Evolutionary conservation across 2,113 vertebrate species (phyloP).

Genomic region (Melanotaenia duboulayi): DNA sequence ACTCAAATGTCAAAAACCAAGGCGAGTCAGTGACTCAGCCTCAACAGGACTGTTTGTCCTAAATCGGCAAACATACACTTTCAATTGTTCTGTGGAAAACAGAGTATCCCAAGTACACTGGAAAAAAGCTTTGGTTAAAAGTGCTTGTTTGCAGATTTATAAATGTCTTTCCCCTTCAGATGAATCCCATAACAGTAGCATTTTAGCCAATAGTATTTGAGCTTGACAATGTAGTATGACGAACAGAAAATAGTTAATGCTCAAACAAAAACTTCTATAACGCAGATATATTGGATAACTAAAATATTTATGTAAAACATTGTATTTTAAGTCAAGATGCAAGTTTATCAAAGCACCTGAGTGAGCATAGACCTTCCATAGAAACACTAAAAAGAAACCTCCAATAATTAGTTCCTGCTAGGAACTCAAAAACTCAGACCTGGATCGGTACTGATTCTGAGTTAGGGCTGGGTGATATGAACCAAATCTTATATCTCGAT

Average conservation of each 20-base stretch:
- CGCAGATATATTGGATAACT: neutral
- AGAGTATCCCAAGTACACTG: conserved; percentile 1
- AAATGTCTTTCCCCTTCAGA: neutral
- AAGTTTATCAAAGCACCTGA: neutral
- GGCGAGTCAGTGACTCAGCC: conserved; percentile 35
- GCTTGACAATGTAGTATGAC: no score
- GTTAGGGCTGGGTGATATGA: no score
- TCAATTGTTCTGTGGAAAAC: conserved; percentile 46
- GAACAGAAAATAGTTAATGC: no score
- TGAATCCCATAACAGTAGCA: neutral
- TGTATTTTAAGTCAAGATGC: no score
- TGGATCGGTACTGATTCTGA: no score
- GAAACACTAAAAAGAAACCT: no score
- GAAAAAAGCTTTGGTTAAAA: conserved; percentile 23
- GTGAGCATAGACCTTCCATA: no score
- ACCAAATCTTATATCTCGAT: no score
- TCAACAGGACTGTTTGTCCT: conserved; percentile 44
- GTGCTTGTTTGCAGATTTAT: conserved; percentile 9
- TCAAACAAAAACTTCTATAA: neutral
- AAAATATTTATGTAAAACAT: no score
- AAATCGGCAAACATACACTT: conserved; percentile 38
- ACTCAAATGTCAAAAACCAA: conserved; percentile 40
- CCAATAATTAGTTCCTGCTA: no score
- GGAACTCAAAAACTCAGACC: no score
- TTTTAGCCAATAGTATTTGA: neutral